Conservation (phyloP, 1,140 invertebrate genomes). For the Drosophila sucinea region DNA sequence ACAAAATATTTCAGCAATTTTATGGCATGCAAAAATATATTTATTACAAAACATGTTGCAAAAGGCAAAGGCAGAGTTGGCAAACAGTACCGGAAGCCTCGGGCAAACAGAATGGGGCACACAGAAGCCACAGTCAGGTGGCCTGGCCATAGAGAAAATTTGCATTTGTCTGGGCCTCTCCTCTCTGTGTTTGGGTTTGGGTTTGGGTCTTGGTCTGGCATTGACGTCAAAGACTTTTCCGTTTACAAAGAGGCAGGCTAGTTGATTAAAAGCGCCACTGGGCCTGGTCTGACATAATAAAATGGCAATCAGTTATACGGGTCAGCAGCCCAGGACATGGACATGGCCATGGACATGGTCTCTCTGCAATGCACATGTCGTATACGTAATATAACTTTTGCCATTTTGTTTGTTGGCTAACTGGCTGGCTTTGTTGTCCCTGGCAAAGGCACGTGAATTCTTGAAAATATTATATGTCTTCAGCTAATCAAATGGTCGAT, state of each 20-base stretch:
- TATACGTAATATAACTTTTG: conserved; percentile 47
- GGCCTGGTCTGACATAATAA: conserved; percentile 35
- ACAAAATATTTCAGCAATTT: conserved; percentile 13
- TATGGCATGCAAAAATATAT: conserved; percentile 14
- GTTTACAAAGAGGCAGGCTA: not conserved
- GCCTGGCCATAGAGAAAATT: conserved; percentile 21
- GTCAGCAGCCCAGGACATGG: conserved; percentile 12
- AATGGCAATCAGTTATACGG: conserved; percentile 23
- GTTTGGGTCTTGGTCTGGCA: conserved; percentile 8
- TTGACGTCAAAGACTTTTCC: conserved; percentile 40
- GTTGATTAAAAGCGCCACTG: conserved; percentile 49
- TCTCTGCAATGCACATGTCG: conserved; percentile 4
- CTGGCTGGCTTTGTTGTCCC: not conserved
- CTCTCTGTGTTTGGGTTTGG: not conserved
- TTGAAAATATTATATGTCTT: conserved; percentile 23
- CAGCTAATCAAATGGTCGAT: conserved; percentile 53
- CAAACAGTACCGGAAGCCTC: not conserved
- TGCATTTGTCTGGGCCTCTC: conserved; percentile 26
- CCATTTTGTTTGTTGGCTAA: not conserved
- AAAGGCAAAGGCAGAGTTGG: not conserved
- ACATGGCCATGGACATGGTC: not conserved
- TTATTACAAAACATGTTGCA: conserved; percentile 13
- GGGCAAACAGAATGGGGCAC: not conserved
- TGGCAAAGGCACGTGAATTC: conserved; percentile 32
- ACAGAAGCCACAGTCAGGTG: conserved; percentile 7